Percentiles rank a stretch among this genome's conserved stretches.
These are phyloP conservation scores for Pseudocheirus occidentalis DNA, from an alignment of 2,797 vertebrate genomes.

Conservation along the genomic window DNA sequence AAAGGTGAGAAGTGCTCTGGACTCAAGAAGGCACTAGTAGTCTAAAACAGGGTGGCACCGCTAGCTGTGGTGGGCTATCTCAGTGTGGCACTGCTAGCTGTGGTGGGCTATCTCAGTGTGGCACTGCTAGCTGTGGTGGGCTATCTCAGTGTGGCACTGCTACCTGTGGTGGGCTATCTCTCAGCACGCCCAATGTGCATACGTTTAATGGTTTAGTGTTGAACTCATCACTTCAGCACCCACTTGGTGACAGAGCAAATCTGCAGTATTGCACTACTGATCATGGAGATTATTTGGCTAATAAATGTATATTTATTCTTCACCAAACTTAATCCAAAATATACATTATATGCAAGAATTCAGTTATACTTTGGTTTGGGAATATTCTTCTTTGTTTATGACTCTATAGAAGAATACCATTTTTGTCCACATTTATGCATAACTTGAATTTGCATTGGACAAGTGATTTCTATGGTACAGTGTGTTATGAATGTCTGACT, in stretches of 20 bases:
- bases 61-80: not conserved
- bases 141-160: not conserved
- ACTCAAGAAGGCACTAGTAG: not conserved
- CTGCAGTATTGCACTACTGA: not conserved
- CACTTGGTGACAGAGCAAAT: not conserved
- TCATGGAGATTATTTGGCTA: not conserved
- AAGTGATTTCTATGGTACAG: constrained; percentile 49
- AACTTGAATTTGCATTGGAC: constrained; percentile 74
- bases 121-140: too few relatives aligned
- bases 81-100: too few relatives aligned
- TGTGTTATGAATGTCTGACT: constrained; percentile 78
- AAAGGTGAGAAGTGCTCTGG: not conserved
- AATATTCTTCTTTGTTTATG: constrained; percentile 52
- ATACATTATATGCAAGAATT: constrained; percentile 34
- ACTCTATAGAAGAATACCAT: constrained; percentile 30
- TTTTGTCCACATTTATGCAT: constrained; percentile 42
- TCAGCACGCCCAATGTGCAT: not conserved
- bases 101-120: not conserved
- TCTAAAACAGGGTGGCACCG: too few relatives aligned
- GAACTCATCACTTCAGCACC: not conserved
- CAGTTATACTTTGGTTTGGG: constrained; percentile 48
- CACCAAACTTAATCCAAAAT: constrained; percentile 35
- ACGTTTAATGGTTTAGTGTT: not conserved
- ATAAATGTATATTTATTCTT: constrained; percentile 20
- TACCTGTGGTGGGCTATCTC: not conserved